Evolutionary conservation across 1,140 invertebrate genomes (phyloP), one percentile per base, ranked within the genome.

Genomic region (Colletes latitarsis): DNA sequence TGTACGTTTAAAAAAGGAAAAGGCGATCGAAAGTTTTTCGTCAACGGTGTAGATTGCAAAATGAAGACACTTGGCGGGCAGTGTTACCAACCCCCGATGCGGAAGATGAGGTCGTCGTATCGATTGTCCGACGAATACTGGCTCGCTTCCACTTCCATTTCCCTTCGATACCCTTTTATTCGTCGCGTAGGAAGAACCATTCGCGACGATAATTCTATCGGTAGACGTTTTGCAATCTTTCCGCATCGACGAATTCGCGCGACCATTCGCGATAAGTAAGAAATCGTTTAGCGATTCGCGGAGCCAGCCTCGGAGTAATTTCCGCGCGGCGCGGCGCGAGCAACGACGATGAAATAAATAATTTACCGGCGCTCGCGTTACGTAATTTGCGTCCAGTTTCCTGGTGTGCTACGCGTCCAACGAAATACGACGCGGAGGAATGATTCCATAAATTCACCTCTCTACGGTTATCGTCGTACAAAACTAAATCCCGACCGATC

Each of bases 51-150:
- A 2, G 30, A 2, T 30, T 2, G 30, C 30, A 2, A 30, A 30
- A 30, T 30, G 30, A 30, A 30, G 2, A 30, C 30, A 30, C 30
- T 30, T 30, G 30, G 30, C 30, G 30, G 30, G 30, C 30, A 46
- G 9, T 46, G 43, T 9, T 46, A 46, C 43, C 43, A 46, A 8
- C 43, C 9, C 30, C 30, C 30, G 30, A 30, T 30, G 43, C 5
- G 43, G 43, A 12, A 41, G 15, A 57, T 21, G 67, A 21, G 53
- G 30, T 52, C 60, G 49, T 17, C 46, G 57, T 87, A 88, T 81
- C 82, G 82, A 87, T 84, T 76, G 79, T 76, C 73, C 60, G 52
- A 19, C 83, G 75, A 82, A 78, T 81, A 19, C 19, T 68, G 68
- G 5, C 53, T 55, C 8, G 39, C 49, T 10, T 39, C 21, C 41